Conservation (phyloP, 1,140 invertebrate genomes). For the Trypoxylus dichotomus region DNA sequence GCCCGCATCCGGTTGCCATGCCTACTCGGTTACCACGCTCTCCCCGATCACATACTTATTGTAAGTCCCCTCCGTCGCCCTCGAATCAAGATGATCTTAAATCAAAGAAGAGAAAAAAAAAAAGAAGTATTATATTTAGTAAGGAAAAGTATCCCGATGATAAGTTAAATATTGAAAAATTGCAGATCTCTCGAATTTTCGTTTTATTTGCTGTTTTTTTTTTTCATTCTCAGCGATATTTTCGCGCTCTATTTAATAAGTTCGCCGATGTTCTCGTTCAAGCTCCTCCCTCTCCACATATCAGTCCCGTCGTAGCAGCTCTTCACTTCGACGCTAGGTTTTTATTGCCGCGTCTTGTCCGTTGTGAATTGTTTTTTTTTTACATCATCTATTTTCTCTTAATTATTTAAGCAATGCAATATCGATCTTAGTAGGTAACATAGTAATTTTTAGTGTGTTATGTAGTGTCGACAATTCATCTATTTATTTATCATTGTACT, state of each 20-base stretch:
- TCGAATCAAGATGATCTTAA: neutral
- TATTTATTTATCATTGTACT: conserved; percentile 11
- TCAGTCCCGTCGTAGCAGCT: neutral
- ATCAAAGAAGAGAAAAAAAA: neutral
- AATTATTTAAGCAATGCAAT: conserved; percentile 25
- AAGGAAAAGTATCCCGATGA: neutral
- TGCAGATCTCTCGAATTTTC: neutral
- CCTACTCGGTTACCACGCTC: neutral
- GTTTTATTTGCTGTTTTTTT: neutral
- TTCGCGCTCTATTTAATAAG: no score
- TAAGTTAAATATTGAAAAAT: conserved; percentile 2
- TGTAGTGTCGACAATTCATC: conserved; percentile 9
- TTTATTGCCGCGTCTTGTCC: neutral
- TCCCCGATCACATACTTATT: neutral
- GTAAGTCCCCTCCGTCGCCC: neutral
- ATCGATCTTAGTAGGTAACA: conserved; percentile 19
- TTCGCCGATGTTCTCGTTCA: neutral
- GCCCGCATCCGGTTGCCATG: neutral
- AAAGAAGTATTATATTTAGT: conserved; percentile 1
- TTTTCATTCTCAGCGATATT: neutral
- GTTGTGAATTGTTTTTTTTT: no score
- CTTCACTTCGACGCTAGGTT: neutral
- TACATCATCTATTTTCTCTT: conserved; percentile 15
- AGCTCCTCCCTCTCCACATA: neutral
- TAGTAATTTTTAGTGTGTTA: conserved; percentile 18